A percentile compares a stretch with the other conserved stretches of the same genome.
phyloP scores from a whole-genome alignment of 2,797 vertebrate genomes.

The Sebastes trivittatus region DNA sequence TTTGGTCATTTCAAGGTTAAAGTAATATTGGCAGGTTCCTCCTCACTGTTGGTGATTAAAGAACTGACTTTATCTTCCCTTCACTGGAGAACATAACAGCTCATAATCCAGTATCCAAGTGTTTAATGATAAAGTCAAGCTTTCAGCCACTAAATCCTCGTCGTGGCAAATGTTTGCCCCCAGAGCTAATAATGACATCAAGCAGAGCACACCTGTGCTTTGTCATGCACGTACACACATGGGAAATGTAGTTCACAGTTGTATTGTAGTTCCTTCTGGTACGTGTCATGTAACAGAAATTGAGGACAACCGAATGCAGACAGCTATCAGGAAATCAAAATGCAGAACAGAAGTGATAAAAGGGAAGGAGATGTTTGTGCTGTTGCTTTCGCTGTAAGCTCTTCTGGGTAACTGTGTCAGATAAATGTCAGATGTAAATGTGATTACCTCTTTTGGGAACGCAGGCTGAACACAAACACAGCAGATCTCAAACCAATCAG shows the following conservation, averaged over 20 bases:
- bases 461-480: not conserved
- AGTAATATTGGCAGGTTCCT: not conserved
- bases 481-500: constrained; percentile 3
- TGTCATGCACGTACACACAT: not conserved
- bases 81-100: not conserved
- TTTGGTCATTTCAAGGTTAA: not conserved
- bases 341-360: not conserved
- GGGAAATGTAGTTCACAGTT: not conserved
- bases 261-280: not conserved
- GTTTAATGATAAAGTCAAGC: not conserved
- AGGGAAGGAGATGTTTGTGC: not conserved
- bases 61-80: not conserved
- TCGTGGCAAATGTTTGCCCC: not conserved
- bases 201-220: no score
- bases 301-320: not conserved
- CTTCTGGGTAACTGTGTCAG: not conserved
- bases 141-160: not conserved
- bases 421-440: constrained; percentile 1
- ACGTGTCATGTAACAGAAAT: not conserved
- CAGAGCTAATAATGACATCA: not conserved
- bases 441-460: not conserved
- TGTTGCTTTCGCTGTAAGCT: not conserved
- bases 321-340: not conserved
- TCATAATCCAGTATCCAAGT: not conserved
- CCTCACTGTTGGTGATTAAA: not conserved